Evolutionary conservation across 2,888 invertebrate species (phyloP), one percentile per base, ranked within the genome.

Genomic region (Folsomia candida): DNA sequence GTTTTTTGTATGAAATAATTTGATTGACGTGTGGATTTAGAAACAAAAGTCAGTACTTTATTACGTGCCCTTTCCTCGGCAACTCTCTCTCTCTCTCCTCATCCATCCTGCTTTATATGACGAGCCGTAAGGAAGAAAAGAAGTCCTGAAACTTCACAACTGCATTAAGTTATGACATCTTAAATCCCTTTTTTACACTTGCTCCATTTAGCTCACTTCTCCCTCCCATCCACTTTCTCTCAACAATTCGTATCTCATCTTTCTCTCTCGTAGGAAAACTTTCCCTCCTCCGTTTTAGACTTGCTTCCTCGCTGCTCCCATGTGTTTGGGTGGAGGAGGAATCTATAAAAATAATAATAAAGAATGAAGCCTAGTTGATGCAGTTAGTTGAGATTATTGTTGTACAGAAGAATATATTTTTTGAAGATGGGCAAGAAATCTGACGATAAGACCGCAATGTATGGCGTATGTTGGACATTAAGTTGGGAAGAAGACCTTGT

Each of bases 101-200:
- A n/a, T n/a, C n/a, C n/a, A n/a, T n/a, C n/a, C n/a, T n/a, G n/a
- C n/a, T n/a, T n/a, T n/a, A n/a, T n/a, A 25, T 64, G 20, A 24
- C 51, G 22, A 9, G 11, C 51, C 22, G n/a, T 51, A 64, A 64
- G 64, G 47, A 51, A 64, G 51, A 51, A 37, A 64, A 64, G 51
- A 51, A 11, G 64, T 25, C 29, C 37, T 37, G n/a, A n/a, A 51
- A 64, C 47, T 51, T 25, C 26, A 47, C 51, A 64, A 64, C 64
- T 64, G 64, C 51, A 64, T 64, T 64, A 64, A 64, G 64, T 64
- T 64, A 64, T 64, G 64, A 64, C 64, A 64, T 64, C 64, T 51
- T 64, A 64, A 64, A 47, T 64, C 64, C 37, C 47, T 37, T 64
- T n/a, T 64, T 64, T 64, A 64, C 64, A 64, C 64, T 64, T 64